Evolutionary conservation across 2,888 invertebrate species (phyloP), one percentile per base, ranked within the genome.

Genomic region (Drosophila tanythrix): DNA sequence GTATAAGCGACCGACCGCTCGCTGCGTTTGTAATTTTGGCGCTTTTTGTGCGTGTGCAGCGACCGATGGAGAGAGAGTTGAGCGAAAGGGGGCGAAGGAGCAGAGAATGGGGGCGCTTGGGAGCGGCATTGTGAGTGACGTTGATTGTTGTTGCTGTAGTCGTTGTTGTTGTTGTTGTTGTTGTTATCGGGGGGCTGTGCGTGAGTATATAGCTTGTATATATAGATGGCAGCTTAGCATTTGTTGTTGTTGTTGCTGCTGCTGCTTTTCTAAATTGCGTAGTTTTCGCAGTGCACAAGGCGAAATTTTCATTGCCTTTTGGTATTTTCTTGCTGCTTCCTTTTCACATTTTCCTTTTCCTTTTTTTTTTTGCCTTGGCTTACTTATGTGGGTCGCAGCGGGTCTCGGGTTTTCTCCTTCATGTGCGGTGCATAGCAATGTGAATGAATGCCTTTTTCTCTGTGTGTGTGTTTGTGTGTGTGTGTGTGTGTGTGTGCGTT

Each of bases 11-110:
- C 57, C 81, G 88, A 84, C 84, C 86, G 74, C 81, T 84, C 62
- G 88, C 90, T 88, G 89, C 91, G 90, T 90, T 88, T 84, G 88
- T 85, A 88, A 89, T 86, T 90, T 81, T 84, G 83, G 81, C 83
- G 88, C 88, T 88, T 89, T 79, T 81, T 89, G 88, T 83, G 82
- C 82, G 89, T 83, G 84, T 89, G 87, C 81, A 80, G 83, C 79
- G 67, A 76, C 33, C 64, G 61, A 56, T 40, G 51, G 29, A 36
- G 55, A 25, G 18, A 36, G 13, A 48, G 55, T 15, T 18, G 38
- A 15, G 36, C n/a, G 29, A 33, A 35, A 46, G 35, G 27, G n/a
- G 31, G 55, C 8, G 38, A 31, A 33, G n/a, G 31, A 58, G n/a
- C 48, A 21, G n/a, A 40, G 40, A 43, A 56, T 58, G 60, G 72